Percentiles rank a stretch among this genome's conserved stretches.
These are phyloP conservation scores for Pogona vitticeps DNA, from an alignment of 2,113 vertebrate species.

Conservation along the genomic window DNA sequence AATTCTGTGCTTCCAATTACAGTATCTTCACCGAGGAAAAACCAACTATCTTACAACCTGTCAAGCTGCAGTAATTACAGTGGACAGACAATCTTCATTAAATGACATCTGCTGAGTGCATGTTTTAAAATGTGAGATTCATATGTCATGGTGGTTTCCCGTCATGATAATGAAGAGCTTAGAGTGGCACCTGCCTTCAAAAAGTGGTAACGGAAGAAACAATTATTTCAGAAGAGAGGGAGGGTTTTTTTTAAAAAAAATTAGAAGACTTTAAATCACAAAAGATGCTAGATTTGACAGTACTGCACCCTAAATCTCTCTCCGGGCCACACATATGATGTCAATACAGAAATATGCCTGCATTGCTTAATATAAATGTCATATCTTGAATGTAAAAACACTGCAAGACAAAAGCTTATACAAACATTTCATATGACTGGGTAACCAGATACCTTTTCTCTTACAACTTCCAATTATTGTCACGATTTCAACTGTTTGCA, in stretches of 20 bases:
- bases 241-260: too few species aligned
- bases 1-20: background rate
- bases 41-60: rapidly evolving
- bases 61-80: background rate
- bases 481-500: too few species aligned
- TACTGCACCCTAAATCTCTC: background rate
- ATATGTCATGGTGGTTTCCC: background rate
- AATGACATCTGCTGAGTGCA: constrained; percentile 3
- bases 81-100: background rate
- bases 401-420: too few species aligned
- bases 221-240: too few species aligned
- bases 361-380: background rate
- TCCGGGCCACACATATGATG: background rate
- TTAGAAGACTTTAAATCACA: background rate
- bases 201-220: background rate
- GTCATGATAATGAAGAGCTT: background rate
- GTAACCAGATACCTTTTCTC: background rate
- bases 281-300: rapidly evolving
- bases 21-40: constrained; percentile 14
- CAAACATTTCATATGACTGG: background rate
- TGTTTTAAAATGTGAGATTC: constrained; percentile 22
- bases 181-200: background rate
- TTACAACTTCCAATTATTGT: too few species aligned
- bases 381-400: too few species aligned
- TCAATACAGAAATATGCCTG: background rate